Conservation (phyloP, 2,113 vertebrate species). For the Cynocephalus volans region DNA sequence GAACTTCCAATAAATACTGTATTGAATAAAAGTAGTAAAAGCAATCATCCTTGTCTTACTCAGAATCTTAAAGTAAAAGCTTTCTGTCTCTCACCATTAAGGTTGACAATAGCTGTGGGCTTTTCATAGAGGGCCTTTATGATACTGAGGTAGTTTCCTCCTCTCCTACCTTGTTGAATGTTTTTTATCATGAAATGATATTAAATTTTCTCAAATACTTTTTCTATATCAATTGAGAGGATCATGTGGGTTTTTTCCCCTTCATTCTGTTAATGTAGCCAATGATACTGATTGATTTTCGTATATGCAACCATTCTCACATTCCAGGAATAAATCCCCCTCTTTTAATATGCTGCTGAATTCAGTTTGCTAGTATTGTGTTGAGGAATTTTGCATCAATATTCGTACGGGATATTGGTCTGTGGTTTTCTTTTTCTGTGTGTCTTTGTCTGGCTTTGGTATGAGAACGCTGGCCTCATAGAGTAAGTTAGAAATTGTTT, state of each 20-base stretch:
- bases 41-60: background rate
- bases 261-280: background rate
- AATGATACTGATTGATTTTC: background rate
- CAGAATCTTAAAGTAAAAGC: background rate
- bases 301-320: background rate
- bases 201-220: background rate
- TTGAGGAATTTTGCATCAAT: background rate
- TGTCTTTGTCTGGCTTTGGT: background rate
- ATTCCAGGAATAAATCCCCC: background rate
- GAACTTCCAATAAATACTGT: background rate
- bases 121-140: background rate
- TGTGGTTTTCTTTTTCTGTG: slow-evolving; percentile 12
- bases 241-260: background rate
- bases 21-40: background rate
- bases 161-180: background rate
- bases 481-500: background rate
- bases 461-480: background rate
- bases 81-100: background rate
- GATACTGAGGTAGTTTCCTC: background rate
- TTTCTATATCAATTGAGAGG: background rate
- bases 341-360: background rate
- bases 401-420: background rate
- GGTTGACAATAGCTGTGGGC: background rate
- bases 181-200: background rate
- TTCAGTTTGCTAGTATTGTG: slow-evolving; percentile 4